Evolutionary conservation across 35 echinoderm and acorn worm species (phyloP), one percentile per base, ranked within the genome.

Genomic region (Eucidaris tribuloides): DNA sequence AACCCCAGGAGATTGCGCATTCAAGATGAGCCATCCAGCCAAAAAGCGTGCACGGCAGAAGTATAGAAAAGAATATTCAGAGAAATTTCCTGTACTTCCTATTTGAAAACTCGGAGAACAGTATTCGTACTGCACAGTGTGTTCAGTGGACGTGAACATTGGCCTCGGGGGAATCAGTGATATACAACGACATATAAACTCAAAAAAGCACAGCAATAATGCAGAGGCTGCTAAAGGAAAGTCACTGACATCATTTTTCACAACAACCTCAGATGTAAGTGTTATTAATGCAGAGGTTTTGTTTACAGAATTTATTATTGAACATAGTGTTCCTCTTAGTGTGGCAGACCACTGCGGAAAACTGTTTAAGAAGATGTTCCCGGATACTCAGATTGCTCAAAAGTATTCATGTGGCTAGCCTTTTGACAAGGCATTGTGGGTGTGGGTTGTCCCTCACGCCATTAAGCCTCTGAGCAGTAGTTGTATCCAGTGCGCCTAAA

Each of bases 341-440:
- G 65, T 61, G 14, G 24, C 87, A 6, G 87, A 90, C 36, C 80
- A 89, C 23, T 50, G 59, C 46, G 62, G 65, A 41, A 81, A 88
- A 81, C 77, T 89, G 1, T 89, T 83, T 59, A 20, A 31, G 35
- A 65, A 41, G 37, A 89, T 88, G 85, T 88, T 88, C 37, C 85
- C 77, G 29, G 68, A 77, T 60, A 49, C 60, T 7, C 30, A 58
- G 7, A 79, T 87, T 20, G 84, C 74, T 5, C 81, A 66, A 63
- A 88, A 89, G 45, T 83, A 77, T 65, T 59, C 58, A 45, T 89
- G 79, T n/a, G n/a, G n/a, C n/a, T n/a, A n/a, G n/a, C n/a, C n/a
- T n/a, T n/a, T n/a, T n/a, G n/a, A n/a, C n/a, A n/a, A n/a, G n/a
- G n/a, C n/a, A n/a, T n/a, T n/a, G n/a, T n/a, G n/a, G n/a, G n/a